Evolutionary conservation across 2,888 invertebrate species (phyloP), one percentile per base, ranked within the genome.

Genomic region (Glaucopsyche alexis): DNA sequence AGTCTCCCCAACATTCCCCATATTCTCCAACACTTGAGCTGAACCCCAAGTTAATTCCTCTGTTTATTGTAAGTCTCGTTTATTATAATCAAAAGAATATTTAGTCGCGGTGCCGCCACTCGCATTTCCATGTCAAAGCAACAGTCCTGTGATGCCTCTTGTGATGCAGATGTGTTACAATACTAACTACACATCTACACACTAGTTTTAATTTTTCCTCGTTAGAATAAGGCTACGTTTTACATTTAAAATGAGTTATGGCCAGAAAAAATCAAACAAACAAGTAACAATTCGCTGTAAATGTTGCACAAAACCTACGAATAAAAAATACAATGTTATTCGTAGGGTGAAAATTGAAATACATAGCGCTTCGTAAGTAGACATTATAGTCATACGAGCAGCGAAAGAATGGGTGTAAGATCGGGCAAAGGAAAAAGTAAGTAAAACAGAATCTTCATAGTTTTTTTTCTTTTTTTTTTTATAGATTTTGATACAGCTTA

Each of bases 61-160:
- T 74, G 76, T 78, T 78, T 77, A 75, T 71, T 71, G 72, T 77
- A 77, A 78, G 74, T 73, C 78, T 78, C 79, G 83, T 83, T 84
- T 84, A 84, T 84, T 81, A 80, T 82, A 83, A 84, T 84, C 83
- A 83, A 84, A 84, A 79, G 82, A 80, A 83, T 80, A 77, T 75
- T 77, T 78, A 81, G 75, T 75, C 47, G 42, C 69, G 45, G 65
- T 72, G 76, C 52, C 72, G 49, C 72, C 76, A 73, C 65, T n/a
- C 40, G 16, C 49, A 79, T 83, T 80, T 81, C 80, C 83, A 83
- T 82, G 72, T 73, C 75, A 82, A 79, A 81, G 73, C 49, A 13
- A 47, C 47, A 47, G 47, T 29, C 60, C 19, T 19, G 60, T 7
- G 60, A 60, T 38, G 6, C 38, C 11, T 29, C 60, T 60, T 6